Evolutionary conservation across 2,797 vertebrate species (phyloP).

Genomic region (Numenius phaeopus): DNA sequence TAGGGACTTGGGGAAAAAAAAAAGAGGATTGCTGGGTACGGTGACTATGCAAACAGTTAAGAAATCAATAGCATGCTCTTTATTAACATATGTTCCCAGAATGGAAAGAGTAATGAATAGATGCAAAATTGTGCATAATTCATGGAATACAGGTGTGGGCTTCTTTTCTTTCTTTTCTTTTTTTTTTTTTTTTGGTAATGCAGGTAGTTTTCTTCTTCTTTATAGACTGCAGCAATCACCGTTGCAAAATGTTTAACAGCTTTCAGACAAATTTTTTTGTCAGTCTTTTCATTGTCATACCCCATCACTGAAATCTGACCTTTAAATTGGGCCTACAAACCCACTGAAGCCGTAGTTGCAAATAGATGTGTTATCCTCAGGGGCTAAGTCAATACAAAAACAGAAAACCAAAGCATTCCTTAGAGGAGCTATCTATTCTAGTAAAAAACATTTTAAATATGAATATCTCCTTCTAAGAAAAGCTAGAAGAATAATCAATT

Average conservation of each 20-base stretch:
- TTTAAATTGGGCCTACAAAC: conserved; percentile 4
- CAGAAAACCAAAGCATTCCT: not conserved
- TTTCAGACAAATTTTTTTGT: not conserved
- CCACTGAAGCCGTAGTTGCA: not conserved
- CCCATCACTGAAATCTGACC: not conserved
- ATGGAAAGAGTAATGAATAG: not conserved
- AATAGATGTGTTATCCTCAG: not conserved
- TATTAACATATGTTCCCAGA: not conserved
- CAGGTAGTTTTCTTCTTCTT: not conserved
- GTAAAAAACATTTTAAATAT: not conserved
- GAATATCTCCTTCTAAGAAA: not conserved
- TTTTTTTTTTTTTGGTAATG: not conserved
- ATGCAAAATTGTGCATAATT: not conserved
- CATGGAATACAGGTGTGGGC: not conserved
- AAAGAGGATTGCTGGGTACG: not conserved
- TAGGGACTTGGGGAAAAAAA: not conserved
- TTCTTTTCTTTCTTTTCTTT: fast-evolving
- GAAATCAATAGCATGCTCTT: not conserved
- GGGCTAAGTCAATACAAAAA: not conserved
- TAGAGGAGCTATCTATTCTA: not conserved
- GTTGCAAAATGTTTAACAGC: not conserved
- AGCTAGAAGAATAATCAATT: not conserved
- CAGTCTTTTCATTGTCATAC: not conserved
- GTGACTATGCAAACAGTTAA: not conserved
- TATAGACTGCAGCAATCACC: not conserved